Evolutionary conservation across 2,113 vertebrate genomes (phyloP), one percentile per base, ranked within the genome.

Genomic region (Siphamia tubifer): DNA sequence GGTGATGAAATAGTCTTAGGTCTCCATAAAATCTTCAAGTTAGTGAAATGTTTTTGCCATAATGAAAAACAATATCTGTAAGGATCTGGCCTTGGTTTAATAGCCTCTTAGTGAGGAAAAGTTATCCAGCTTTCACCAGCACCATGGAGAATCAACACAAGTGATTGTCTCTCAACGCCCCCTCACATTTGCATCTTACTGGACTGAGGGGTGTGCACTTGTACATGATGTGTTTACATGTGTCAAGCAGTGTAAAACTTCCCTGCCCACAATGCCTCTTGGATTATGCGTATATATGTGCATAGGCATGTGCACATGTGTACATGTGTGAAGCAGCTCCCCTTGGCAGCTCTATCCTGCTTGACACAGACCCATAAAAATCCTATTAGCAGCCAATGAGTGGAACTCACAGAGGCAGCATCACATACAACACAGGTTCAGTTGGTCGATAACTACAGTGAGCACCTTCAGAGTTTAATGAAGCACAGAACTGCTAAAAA

Each of bases 351-450:
- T 83, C 74, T 78, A 68, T 80, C 84, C 85, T 58, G 80, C 88
- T 83, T 78, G 81, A 90, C 77, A 86, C 27, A 10, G 64, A 64
- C 83, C 75, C 83, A 87, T 88, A 89, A 87, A 93, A 91, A 90
- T 83, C 84, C 83, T 87, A 88, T 92, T 88, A 91, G 83, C 82
- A 68, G 70, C 86, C 84, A 77, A 80, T 31, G 45, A 84, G 79
- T 74, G 63, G 66, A 71, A 84, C 57, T 48, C 62, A 67, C 60
- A 43, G 67, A 66, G 3, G 67, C 62, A 65, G 48, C 38, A 43
- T 63, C 38, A 53, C 63, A 72, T 10, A 70, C 70, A 78, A 45
- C 65, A 74, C 43, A 32, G 61, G 40, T 64, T 61, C 61, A 38
- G 48, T 57, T 54, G 81, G 70, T 82, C 38, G 23, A 82, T 57